phyloP scores from a whole-genome alignment of 2,888 invertebrate species.

The Anticlea derivata region DNA sequence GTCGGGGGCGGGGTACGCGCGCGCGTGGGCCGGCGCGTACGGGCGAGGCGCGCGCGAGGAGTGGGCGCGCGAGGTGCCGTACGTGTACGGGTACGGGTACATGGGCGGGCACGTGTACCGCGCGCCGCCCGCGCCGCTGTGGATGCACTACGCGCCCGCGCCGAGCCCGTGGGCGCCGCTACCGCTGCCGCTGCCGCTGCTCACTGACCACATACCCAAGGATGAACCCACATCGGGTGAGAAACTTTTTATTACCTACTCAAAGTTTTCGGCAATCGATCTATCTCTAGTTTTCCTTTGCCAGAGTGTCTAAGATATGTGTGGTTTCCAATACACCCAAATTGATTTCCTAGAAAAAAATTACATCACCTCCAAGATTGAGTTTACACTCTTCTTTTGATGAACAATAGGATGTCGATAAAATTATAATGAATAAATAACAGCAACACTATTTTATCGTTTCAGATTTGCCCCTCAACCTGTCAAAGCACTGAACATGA shows the following conservation, averaged over 20 bases:
- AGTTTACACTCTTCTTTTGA: too few relatives aligned
- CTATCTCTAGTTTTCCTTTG: neutral
- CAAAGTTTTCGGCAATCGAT: neutral
- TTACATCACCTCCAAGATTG: too few relatives aligned
- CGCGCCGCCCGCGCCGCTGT: conserved; percentile 67
- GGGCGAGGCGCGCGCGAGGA: conserved; percentile 40
- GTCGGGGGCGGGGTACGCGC: conserved; percentile 42
- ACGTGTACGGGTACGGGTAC: conserved; percentile 69
- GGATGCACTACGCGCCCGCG: conserved; percentile 78
- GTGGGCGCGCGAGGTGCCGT: conserved; percentile 60
- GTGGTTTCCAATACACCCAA: too few relatives aligned
- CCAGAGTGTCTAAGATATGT: too few relatives aligned
- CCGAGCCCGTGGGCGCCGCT: conserved; percentile 83
- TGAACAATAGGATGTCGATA: too few relatives aligned
- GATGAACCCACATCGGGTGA: conserved; percentile 85
- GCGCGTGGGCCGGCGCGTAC: conserved; percentile 40
- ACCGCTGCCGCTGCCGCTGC: conserved; percentile 74
- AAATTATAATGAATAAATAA: neutral
- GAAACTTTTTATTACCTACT: neutral
- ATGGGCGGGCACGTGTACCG: conserved; percentile 69
- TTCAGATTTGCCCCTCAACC: conserved; percentile 94
- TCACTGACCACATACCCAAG: conserved; percentile 79
- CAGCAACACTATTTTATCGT: conserved; percentile 41
- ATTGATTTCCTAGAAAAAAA: too few relatives aligned
- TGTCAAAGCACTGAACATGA: conserved; percentile 89